phyloP scores from a whole-genome alignment of 2,888 invertebrate species.

The Drosophila meridionalis region DNA sequence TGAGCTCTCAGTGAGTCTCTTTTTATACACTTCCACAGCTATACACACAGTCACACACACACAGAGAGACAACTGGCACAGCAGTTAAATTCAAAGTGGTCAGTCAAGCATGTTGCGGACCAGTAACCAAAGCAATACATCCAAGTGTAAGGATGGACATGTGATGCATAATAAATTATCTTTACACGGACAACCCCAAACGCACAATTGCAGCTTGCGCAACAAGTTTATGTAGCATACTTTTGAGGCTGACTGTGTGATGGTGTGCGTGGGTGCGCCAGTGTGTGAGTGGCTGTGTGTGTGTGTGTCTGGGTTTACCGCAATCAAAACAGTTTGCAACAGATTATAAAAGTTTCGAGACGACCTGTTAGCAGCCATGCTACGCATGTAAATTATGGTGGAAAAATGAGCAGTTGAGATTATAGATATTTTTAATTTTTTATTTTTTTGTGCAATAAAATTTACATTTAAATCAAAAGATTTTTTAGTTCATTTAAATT shows the following conservation, averaged over 20 bases:
- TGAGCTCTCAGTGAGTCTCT: conserved; percentile 12
- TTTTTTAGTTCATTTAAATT: conserved; percentile 9
- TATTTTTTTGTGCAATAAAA: background rate
- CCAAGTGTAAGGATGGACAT: conserved; percentile 60
- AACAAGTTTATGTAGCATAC: conserved; percentile 70
- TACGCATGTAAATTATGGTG: conserved; percentile 48
- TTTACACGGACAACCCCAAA: conserved; percentile 24
- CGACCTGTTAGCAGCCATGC: conserved; percentile 35
- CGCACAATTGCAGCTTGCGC: conserved; percentile 78
- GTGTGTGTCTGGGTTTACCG: conserved; percentile 21
- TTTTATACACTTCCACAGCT: conserved; percentile 55
- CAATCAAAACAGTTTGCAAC: conserved; percentile 54
- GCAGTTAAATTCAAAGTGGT: conserved; percentile 68
- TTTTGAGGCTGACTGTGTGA: conserved; percentile 20
- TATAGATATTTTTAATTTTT: background rate
- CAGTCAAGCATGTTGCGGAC: conserved; percentile 62
- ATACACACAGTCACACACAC: conserved; percentile 3
- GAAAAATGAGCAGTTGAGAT: background rate
- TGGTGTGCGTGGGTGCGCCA: conserved; percentile 18
- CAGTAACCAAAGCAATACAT: conserved; percentile 49
- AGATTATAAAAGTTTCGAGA: conserved; percentile 62
- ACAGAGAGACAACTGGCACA: background rate
- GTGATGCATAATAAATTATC: conserved; percentile 72
- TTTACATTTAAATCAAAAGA: background rate
- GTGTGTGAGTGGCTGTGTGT: background rate